phyloP scores from a whole-genome alignment of 1,140 invertebrate species.

The Meloidogyne chitwoodi region DNA sequence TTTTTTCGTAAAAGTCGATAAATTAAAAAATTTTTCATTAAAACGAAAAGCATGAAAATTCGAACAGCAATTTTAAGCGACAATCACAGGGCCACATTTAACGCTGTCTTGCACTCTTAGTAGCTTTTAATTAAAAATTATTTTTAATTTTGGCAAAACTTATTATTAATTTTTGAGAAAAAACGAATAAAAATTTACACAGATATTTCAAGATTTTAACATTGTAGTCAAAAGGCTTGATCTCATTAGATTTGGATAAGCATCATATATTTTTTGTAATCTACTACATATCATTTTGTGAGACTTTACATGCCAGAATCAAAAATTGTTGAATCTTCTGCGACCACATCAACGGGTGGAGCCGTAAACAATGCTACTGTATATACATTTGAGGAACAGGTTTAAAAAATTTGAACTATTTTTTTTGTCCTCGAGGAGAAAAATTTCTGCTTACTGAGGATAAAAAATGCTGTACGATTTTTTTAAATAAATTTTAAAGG shows the following conservation, averaged over 20 bases:
- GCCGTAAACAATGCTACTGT: background rate
- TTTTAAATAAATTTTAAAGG: slow-evolving; percentile 8
- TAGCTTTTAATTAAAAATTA: background rate
- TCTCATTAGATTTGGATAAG: background rate
- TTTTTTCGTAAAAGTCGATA: no score
- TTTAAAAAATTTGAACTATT: background rate
- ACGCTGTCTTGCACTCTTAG: background rate
- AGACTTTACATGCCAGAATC: background rate
- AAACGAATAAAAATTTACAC: background rate
- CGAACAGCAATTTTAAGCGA: background rate
- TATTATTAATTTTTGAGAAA: background rate
- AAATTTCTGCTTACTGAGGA: no score
- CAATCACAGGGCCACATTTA: background rate
- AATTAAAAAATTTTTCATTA: background rate
- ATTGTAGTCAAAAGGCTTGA: background rate
- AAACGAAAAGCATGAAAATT: background rate
- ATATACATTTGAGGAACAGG: background rate
- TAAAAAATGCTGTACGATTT: no score
- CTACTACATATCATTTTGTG: background rate
- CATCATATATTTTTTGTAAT: no score
- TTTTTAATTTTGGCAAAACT: background rate
- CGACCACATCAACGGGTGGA: background rate
- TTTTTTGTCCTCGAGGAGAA: no score
- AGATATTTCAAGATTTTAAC: background rate
- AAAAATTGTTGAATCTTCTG: background rate